These are phyloP conservation scores for Orientallactaga bullata DNA, from an alignment of 2,113 vertebrate genomes.

Conservation along the genomic window DNA sequence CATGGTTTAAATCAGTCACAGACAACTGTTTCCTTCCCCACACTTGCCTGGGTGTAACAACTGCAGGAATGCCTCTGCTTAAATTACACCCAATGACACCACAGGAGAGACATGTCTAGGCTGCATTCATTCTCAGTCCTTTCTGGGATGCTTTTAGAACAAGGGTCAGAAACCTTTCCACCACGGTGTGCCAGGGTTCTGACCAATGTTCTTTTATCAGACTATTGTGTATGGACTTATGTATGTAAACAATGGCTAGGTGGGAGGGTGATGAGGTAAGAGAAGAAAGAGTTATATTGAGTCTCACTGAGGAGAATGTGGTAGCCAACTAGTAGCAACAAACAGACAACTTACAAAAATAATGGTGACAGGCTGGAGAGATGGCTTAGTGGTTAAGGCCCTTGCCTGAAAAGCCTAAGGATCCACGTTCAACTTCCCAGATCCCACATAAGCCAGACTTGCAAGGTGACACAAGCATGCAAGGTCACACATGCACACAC, in stretches of 20 bases:
- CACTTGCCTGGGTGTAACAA: conserved; percentile 82
- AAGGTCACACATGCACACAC: too few relatives aligned
- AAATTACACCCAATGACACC: conserved; percentile 80
- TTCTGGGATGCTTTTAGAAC: conserved; percentile 74
- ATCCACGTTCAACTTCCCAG: too few relatives aligned
- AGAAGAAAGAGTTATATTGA: background rate
- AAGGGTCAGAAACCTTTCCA: conserved; percentile 54
- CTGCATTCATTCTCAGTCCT: conserved; percentile 55
- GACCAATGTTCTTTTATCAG: conserved; percentile 47
- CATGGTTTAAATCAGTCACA: conserved; percentile 84
- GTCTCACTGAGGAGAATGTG: background rate
- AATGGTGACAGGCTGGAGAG: too few relatives aligned
- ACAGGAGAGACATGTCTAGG: conserved; percentile 78
- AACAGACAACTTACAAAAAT: background rate
- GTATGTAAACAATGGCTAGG: conserved; percentile 27
- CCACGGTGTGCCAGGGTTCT: conserved; percentile 36
- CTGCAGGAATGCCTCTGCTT: conserved; percentile 82
- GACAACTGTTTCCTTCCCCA: conserved; percentile 84
- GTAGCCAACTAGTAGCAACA: background rate
- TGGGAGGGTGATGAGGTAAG: background rate
- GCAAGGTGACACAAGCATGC: too few relatives aligned
- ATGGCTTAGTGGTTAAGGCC: too few relatives aligned
- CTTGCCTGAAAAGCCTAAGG: too few relatives aligned
- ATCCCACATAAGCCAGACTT: too few relatives aligned
- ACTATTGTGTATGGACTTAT: background rate